phyloP scores from a whole-genome alignment of 2,888 invertebrate species.

The Dinocampus coccinellae region DNA sequence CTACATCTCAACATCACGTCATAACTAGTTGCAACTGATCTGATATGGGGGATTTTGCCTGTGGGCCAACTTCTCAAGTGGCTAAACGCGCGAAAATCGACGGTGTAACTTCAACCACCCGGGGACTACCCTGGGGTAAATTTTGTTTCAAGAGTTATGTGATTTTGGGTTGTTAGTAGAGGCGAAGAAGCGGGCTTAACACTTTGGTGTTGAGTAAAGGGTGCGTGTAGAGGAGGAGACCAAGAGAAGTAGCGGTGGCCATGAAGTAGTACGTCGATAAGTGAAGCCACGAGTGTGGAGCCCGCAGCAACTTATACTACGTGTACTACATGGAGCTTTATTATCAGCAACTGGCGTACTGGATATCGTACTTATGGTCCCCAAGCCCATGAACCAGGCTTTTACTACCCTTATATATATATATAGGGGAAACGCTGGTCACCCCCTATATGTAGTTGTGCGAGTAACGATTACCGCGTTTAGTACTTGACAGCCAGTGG shows the following conservation, averaged over 20 bases:
- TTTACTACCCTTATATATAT: conserved; percentile 1
- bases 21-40: conserved; percentile 31
- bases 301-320: conserved; percentile 24
- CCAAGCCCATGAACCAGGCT: conserved; percentile 11
- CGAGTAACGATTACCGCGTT: conserved; percentile 55
- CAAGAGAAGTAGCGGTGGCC: background rate
- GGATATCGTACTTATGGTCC: conserved; percentile 15
- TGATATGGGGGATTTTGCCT: conserved; percentile 23
- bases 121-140: conserved; percentile 22
- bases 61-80: conserved; percentile 17
- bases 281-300: conserved; percentile 19
- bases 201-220: conserved; percentile 16
- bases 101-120: conserved; percentile 23
- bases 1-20: conserved; percentile 16
- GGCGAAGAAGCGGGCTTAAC: conserved; percentile 25
- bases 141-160: conserved; percentile 29
- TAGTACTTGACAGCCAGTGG: conserved; percentile 47
- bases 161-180: conserved; percentile 3
- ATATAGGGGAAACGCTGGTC: background rate
- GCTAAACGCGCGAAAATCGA: conserved; percentile 27
- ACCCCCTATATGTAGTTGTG: conserved; percentile 26
- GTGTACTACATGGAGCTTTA: conserved; percentile 21
- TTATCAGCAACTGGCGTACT: conserved; percentile 9
- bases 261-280: conserved; percentile 24
- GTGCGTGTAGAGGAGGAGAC: background rate